Conservation (phyloP, 2,888 invertebrate species). For the Mesorhabditis belari region DNA sequence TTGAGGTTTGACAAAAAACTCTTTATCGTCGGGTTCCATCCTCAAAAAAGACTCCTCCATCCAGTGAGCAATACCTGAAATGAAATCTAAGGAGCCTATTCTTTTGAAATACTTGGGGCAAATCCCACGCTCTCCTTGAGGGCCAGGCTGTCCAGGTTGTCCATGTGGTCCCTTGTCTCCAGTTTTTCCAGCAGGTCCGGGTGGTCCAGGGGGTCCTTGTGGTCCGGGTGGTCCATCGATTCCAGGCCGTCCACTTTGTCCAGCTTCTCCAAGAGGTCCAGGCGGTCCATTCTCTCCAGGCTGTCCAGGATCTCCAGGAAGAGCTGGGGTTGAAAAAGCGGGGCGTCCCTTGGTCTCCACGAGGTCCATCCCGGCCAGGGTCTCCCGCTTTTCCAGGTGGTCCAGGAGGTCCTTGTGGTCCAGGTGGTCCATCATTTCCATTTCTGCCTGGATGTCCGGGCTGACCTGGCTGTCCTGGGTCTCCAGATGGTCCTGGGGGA, state of each 20-base stretch:
- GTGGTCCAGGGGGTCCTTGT: conserved; percentile 38
- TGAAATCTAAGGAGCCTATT: not conserved
- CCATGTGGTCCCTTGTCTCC: conserved; percentile 39
- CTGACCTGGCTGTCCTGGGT: conserved; percentile 29
- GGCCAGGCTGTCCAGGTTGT: conserved; percentile 39
- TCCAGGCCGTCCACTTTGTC: conserved; percentile 37
- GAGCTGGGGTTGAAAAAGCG: conserved; percentile 49
- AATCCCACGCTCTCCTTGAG: conserved; percentile 35
- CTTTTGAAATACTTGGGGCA: not conserved
- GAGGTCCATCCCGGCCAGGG: conserved; percentile 45
- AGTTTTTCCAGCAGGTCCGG: conserved; percentile 31
- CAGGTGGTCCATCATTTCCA: conserved; percentile 51
- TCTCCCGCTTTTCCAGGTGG: conserved; percentile 46
- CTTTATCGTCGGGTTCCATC: not conserved
- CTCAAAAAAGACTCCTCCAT: not conserved
- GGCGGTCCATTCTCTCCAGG: conserved; percentile 48
- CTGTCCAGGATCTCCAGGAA: conserved; percentile 52
- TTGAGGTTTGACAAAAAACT: no score
- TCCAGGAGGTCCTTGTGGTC: conserved; percentile 48
- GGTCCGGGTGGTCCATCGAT: conserved; percentile 39
- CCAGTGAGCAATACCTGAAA: not conserved
- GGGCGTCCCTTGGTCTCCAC: conserved; percentile 52
- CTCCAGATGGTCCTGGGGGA: conserved; percentile 41
- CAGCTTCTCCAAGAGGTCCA: conserved; percentile 48
- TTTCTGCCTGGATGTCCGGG: conserved; percentile 43